Evolutionary conservation across 2,113 vertebrate genomes (phyloP), one percentile per base, ranked within the genome.

Genomic region (Oryzias melastigma): DNA sequence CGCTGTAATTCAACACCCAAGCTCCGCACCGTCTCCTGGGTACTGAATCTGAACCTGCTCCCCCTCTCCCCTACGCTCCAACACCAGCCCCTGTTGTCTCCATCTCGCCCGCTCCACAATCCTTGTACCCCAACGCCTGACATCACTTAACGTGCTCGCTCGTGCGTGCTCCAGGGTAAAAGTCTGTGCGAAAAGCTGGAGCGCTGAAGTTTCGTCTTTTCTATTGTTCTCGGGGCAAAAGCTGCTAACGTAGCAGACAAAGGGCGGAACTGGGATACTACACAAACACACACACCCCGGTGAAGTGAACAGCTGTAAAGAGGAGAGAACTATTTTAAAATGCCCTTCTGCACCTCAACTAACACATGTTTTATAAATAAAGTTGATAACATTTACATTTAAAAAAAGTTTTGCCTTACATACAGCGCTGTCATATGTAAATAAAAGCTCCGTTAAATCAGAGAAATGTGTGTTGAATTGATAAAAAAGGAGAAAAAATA

Each of bases 211-310:
- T 71, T 78, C 25, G 24, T 83, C 73, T 81, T 57, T 65, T 71
- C 83, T 56, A 90, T 90, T 90, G 89, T 92, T 88, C 77, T 82
- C 67, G 62, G 64, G 64, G 85, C 78, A 80, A 86, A 90, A 87
- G 83, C 80, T 82, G 84, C 80, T 78, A 85, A 81, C 75, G 69
- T 77, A 77, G 78, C 74, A 87, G 61, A 90, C 90, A 92, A 91
- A 84, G 84, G 82, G 75, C 83, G 83, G 88, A 88, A 90, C 75
- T 80, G 71, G 61, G 68, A 64, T 25, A 53, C 69, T 29, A 56
- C 66, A 59, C 52, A 75, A 55, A 59, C 73, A 40, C 29, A 41
- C 63, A 61, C 40, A 52, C 50, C 22, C 19, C 68, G 62, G 84
- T 71, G 35, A 14, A 62, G 20, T 18, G 44, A 77, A 43, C 82